A percentile compares a stretch with the other conserved stretches of the same genome.
Conservation (phyloP, 2,113 vertebrate species). For the Saguinus midas region DNA sequence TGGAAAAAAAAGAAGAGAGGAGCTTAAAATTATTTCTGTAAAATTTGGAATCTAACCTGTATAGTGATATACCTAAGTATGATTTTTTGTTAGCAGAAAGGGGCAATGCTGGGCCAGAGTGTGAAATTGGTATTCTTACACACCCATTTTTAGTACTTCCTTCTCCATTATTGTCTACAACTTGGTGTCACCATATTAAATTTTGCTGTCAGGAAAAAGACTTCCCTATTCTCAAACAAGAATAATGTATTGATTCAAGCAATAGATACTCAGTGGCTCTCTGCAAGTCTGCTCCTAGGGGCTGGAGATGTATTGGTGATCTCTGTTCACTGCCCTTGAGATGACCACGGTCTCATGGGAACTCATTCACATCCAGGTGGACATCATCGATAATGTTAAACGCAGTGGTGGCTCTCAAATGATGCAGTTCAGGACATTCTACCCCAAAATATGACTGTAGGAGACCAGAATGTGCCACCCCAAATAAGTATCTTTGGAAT, state of each 20-base stretch:
- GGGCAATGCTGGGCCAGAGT: neutral
- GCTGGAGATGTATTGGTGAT: neutral
- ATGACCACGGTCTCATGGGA: neutral
- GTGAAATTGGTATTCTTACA: neutral
- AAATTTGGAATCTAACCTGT: constrained; percentile 2
- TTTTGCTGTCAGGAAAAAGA: constrained; percentile 7
- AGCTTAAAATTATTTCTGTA: constrained; percentile 27
- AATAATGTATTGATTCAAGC: constrained; percentile 29
- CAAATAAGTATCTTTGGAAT: neutral
- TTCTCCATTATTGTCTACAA: neutral
- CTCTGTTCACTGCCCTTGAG: neutral
- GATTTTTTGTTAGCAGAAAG: neutral
- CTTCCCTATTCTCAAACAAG: neutral
- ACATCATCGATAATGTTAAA: neutral
- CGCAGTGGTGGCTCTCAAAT: neutral
- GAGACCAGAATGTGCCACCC: neutral
- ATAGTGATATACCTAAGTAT: constrained; percentile 5
- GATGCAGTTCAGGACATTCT: neutral
- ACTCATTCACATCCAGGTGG: neutral
- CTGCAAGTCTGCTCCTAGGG: neutral
- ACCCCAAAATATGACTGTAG: neutral
- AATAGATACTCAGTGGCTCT: neutral
- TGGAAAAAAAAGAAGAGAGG: constrained; percentile 2
- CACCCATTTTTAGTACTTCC: neutral
- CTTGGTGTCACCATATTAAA: neutral